phyloP scores from a whole-genome alignment of 2,888 invertebrate genomes.

The Netelia inedita region DNA sequence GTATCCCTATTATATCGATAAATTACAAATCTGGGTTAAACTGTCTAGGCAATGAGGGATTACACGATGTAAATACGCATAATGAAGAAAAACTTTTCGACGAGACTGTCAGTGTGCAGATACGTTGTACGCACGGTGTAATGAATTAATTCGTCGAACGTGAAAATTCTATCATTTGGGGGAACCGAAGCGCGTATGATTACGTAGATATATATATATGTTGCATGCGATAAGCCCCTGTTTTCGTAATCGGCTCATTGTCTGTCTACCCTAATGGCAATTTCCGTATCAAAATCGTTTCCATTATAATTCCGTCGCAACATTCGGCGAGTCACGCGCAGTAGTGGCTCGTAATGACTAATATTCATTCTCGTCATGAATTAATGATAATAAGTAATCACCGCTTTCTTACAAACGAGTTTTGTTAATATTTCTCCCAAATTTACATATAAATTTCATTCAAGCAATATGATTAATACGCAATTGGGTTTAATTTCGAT shows the following conservation, averaged over 20 bases:
- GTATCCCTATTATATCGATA: neutral
- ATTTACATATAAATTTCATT: too few species aligned
- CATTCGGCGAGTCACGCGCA: neutral
- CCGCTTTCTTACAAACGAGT: too few species aligned
- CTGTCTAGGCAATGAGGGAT: neutral
- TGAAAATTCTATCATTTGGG: constrained; percentile 49
- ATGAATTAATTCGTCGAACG: constrained; percentile 55
- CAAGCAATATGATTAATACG: too few species aligned
- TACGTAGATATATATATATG: neutral
- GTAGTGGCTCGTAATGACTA: neutral
- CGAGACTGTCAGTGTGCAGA: neutral
- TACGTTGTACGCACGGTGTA: constrained; percentile 16
- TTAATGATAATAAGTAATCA: neutral
- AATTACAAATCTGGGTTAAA: neutral
- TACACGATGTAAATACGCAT: neutral
- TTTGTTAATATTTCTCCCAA: too few species aligned
- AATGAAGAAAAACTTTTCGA: neutral
- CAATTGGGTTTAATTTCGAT: neutral
- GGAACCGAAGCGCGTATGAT: neutral
- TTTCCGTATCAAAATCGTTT: neutral
- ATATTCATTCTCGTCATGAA: neutral
- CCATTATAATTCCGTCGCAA: neutral
- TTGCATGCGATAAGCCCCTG: neutral
- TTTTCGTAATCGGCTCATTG: constrained; percentile 9
- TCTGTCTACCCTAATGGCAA: neutral